Percentiles rank a stretch among this genome's conserved stretches.
These are phyloP conservation scores for Astropecten irregularis DNA, from an alignment of 53 echinoderm and acorn worm genomes.

Conservation along the genomic window DNA sequence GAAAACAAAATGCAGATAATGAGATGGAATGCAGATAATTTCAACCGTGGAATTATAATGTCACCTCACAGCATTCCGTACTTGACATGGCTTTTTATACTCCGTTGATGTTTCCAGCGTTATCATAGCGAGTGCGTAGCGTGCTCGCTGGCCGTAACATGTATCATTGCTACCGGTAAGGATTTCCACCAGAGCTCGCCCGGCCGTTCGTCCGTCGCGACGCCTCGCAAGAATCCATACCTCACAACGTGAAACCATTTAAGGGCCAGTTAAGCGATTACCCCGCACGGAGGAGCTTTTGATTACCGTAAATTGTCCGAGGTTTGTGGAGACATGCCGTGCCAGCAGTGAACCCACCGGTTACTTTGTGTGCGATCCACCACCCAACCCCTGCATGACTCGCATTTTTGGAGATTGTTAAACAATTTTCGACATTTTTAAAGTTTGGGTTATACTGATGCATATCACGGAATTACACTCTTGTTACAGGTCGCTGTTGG, in stretches of 20 bases:
- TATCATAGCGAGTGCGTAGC: too few species aligned
- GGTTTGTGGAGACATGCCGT: conserved; percentile 16
- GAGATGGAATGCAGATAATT: conserved; percentile 37
- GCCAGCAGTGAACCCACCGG: too few species aligned
- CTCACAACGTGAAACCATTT: conserved; percentile 37
- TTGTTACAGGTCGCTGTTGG: too few species aligned
- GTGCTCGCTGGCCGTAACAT: too few species aligned
- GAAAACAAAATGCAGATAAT: conserved; percentile 37
- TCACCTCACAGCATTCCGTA: conserved; percentile 27
- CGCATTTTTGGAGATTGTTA: not conserved
- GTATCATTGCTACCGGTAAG: too few species aligned
- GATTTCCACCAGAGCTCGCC: too few species aligned
- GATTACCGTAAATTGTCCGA: conserved; percentile 41
- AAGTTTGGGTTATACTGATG: too few species aligned
- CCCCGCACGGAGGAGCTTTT: conserved; percentile 6
- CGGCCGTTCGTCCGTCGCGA: not conserved
- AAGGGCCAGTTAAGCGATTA: conserved; percentile 25
- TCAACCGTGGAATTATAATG: conserved; percentile 32
- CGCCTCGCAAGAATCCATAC: conserved; percentile 35
- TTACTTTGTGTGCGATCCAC: not conserved
- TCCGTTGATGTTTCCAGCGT: too few species aligned
- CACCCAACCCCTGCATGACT: not conserved
- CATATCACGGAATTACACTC: too few species aligned
- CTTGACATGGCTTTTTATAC: too few species aligned
- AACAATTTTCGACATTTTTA: not conserved